Conservation (phyloP, 2,113 vertebrate species). For the Brachypodius melanocephalos region DNA sequence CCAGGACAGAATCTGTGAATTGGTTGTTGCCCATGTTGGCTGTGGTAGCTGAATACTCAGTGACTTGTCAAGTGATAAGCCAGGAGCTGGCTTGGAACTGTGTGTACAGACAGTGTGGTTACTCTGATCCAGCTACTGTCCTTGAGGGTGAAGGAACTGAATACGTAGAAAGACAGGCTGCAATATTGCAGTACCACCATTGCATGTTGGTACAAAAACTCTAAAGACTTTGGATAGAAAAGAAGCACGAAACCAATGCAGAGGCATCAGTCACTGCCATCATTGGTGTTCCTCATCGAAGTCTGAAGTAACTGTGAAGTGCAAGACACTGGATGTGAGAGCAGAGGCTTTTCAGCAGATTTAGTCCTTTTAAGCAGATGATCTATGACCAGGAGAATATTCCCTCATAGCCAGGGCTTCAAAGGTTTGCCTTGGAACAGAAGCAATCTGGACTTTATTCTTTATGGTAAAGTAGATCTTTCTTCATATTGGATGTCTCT, state of each 20-base stretch:
- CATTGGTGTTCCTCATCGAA: not conserved
- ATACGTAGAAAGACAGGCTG: not conserved
- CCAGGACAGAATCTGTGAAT: not conserved
- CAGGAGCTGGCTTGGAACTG: not conserved
- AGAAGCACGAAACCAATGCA: not conserved
- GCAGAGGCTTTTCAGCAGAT: not conserved
- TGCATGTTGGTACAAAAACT: not conserved
- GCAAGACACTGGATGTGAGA: not conserved
- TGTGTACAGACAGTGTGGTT: not conserved
- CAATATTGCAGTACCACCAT: not conserved
- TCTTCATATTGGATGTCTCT: not conserved
- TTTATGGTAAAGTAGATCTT: not conserved
- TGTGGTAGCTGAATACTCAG: not conserved
- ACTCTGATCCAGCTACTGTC: not conserved
- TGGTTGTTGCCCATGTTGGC: accelerated
- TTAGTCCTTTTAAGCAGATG: not conserved
- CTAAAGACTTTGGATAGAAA: not conserved
- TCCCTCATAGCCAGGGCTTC: not conserved
- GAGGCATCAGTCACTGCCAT: not conserved
- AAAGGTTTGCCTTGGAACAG: not conserved
- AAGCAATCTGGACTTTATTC: not conserved
- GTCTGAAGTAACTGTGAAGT: not conserved
- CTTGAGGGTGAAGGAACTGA: not conserved
- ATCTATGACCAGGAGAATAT: not conserved
- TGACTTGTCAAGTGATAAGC: not conserved